Evolutionary conservation across 2,113 vertebrate genomes (phyloP).

Genomic region (Colius striatus): DNA sequence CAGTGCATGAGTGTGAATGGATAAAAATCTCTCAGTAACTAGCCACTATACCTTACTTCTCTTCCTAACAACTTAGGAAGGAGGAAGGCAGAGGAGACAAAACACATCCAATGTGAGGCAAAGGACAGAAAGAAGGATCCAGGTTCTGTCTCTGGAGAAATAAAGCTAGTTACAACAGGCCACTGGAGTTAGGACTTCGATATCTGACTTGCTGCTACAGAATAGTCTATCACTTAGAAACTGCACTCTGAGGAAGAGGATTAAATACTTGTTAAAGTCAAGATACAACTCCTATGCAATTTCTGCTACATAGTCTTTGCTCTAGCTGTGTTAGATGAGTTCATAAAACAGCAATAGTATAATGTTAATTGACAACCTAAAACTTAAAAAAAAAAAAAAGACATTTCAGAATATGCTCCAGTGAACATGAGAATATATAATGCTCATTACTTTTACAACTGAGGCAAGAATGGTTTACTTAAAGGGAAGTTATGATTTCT

Average conservation of each 20-base stretch:
- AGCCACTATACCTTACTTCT: not conserved
- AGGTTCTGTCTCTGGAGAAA: slow-evolving; percentile 25
- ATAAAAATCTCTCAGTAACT: not conserved
- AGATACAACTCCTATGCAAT: not conserved
- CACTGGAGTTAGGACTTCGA: not conserved
- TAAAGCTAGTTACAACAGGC: slow-evolving; percentile 6
- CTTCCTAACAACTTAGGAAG: not conserved
- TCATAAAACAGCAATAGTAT: not conserved
- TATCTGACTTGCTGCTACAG: not conserved
- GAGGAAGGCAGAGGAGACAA: not conserved
- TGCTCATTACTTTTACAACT: not conserved
- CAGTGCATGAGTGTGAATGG: not conserved
- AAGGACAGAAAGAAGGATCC: not conserved
- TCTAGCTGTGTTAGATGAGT: not conserved
- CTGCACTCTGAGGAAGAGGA: not conserved
- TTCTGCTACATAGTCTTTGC: not conserved
- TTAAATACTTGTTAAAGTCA: slow-evolving; percentile 8
- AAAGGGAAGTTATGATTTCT: not conserved
- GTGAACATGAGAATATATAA: not conserved
- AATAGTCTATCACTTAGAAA: not conserved
- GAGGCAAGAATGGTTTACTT: not conserved
- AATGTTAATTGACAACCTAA: not conserved
- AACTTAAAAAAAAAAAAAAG: not conserved
- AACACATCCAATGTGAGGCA: not conserved
- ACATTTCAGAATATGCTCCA: not conserved